Conservation (phyloP, 2,113 vertebrate species). For the Caranx melampygus region DNA sequence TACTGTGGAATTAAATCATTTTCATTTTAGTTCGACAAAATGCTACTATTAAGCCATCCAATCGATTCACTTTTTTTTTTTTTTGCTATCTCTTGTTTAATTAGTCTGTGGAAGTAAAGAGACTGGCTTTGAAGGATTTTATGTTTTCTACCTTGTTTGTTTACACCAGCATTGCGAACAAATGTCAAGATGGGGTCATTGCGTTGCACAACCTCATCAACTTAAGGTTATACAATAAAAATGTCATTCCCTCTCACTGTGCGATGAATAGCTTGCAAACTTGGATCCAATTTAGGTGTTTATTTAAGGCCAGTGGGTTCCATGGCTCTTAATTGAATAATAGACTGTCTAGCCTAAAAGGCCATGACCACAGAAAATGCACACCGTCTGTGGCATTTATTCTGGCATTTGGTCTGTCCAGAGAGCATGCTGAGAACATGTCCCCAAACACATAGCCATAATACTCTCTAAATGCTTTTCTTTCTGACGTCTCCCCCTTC, state of each 20-base stretch:
- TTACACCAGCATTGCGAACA: conserved; percentile 34
- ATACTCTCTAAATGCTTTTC: conserved; percentile 40
- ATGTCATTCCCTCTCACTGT: conserved; percentile 46
- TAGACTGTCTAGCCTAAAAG: conserved; percentile 63
- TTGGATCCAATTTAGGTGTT: conserved; percentile 41
- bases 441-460: conserved; percentile 35
- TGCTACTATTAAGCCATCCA: neutral
- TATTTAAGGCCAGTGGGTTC: conserved; percentile 49
- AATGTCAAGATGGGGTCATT: conserved; percentile 51
- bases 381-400: conserved; percentile 67
- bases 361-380: conserved; percentile 41
- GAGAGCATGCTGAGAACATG: conserved; percentile 47
- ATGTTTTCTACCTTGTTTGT: conserved; percentile 42
- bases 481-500: conserved; percentile 23
- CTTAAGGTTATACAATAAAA: conserved; percentile 55
- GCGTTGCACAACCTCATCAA: conserved; percentile 49
- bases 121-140: conserved; percentile 19
- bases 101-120: conserved; percentile 4
- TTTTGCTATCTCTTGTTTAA: neutral
- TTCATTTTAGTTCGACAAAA: neutral
- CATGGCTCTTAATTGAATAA: conserved; percentile 67
- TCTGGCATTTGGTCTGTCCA: conserved; percentile 57
- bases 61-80: neutral
- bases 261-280: conserved; percentile 31
- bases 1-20: neutral